phyloP scores from a whole-genome alignment of 2,113 vertebrate genomes.

The Odontesthes bonariensis region DNA sequence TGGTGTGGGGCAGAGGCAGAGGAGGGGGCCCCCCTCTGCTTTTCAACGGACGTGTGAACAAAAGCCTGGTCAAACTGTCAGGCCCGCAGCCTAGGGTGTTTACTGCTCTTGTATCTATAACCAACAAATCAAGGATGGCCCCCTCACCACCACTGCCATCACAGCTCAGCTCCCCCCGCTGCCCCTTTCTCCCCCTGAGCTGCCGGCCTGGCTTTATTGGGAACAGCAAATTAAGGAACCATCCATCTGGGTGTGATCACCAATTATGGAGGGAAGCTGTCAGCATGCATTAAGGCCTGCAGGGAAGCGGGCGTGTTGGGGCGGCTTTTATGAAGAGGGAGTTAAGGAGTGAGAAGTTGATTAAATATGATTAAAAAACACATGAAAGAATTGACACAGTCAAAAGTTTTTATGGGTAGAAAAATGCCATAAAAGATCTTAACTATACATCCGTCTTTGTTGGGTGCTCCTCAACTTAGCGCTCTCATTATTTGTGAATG shows the following conservation, averaged over 20 bases:
- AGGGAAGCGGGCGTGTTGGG: constrained; percentile 78
- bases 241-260: constrained; percentile 88
- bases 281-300: constrained; percentile 83
- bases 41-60: constrained; percentile 85
- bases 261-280: constrained; percentile 87
- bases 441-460: background rate
- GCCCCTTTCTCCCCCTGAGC: constrained; percentile 69
- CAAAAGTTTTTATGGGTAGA: background rate
- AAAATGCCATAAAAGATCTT: background rate
- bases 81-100: constrained; percentile 78
- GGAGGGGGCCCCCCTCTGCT: constrained; percentile 47
- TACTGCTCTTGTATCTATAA: constrained; percentile 85
- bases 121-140: constrained; percentile 78
- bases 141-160: constrained; percentile 23
- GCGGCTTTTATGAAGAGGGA: constrained; percentile 68
- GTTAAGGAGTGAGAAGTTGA: constrained; percentile 38
- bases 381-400: background rate
- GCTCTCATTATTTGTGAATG: background rate
- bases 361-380: constrained; percentile 18
- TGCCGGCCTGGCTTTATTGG: constrained; percentile 81
- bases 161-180: constrained; percentile 35
- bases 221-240: constrained; percentile 84
- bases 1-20: background rate
- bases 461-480: too few species aligned
- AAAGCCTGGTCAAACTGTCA: constrained; percentile 82